phyloP scores from a whole-genome alignment of 2,113 vertebrate species.

The Jaculus jaculus region DNA sequence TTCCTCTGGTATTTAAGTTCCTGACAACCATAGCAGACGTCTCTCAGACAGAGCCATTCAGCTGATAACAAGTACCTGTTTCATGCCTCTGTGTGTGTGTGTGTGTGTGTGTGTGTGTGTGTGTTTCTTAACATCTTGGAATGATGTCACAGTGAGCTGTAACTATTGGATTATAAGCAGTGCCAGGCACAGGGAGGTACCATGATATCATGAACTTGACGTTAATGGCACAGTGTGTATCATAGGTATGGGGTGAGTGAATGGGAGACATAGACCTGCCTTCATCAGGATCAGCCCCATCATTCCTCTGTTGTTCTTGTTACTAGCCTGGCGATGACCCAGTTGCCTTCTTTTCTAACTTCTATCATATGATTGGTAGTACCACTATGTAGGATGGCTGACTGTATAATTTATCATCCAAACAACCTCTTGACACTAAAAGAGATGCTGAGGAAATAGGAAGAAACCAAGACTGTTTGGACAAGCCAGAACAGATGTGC shows the following conservation, averaged over 20 bases:
- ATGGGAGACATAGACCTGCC: neutral
- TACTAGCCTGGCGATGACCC: neutral
- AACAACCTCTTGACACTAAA: neutral
- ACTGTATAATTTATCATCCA: neutral
- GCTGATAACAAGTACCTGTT: neutral
- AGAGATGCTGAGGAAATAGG: neutral
- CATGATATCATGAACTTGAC: neutral
- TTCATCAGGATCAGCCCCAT: neutral
- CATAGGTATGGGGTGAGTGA: neutral
- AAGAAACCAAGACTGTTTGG: neutral
- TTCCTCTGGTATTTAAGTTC: conserved; percentile 64
- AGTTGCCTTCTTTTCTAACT: neutral
- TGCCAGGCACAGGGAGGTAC: neutral
- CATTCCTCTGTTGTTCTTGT: neutral
- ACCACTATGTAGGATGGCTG: neutral
- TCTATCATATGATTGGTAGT: neutral
- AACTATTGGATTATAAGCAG: neutral
- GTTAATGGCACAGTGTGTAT: neutral
- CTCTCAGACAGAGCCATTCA: conserved; percentile 68
- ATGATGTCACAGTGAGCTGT: neutral
- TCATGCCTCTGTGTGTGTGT: neutral
- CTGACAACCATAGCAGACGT: conserved; percentile 45
- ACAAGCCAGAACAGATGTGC: neutral
- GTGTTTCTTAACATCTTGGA: neutral
- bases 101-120: neutral